These are phyloP conservation scores for Panzeria rudis DNA, from an alignment of 2,888 invertebrate species.

Conservation along the genomic window DNA sequence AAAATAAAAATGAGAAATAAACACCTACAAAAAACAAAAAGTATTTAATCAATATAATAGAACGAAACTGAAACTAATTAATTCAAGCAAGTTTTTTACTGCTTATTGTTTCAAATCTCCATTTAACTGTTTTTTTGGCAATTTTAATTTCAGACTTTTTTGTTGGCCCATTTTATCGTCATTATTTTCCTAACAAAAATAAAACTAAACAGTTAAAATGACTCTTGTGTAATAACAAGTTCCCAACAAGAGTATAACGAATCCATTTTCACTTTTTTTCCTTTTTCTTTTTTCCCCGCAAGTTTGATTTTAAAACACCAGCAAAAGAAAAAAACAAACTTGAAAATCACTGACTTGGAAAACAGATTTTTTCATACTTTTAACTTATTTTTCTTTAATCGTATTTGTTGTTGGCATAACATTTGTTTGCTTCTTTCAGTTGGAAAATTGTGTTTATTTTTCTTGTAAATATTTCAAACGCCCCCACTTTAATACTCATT, in stretches of 20 bases:
- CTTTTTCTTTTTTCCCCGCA: background rate
- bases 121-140: background rate
- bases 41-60: slow-evolving; percentile 24
- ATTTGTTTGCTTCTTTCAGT: slow-evolving; percentile 42
- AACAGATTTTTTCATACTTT: slow-evolving; percentile 29
- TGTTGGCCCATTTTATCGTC: background rate
- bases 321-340: slow-evolving; percentile 26
- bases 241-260: slow-evolving; percentile 66
- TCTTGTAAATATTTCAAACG: slow-evolving; percentile 31
- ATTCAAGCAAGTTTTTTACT: background rate
- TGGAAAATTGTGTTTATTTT: slow-evolving; percentile 46
- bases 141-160: background rate
- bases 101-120: slow-evolving; percentile 8
- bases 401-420: slow-evolving; percentile 44
- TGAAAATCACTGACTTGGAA: slow-evolving; percentile 58
- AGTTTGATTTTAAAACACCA: slow-evolving; percentile 3
- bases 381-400: slow-evolving; percentile 22
- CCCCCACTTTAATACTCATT: slow-evolving; percentile 39
- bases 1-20: too few species aligned
- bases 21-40: background rate
- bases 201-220: background rate
- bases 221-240: slow-evolving; percentile 42
- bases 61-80: slow-evolving; percentile 32
- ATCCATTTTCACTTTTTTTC: slow-evolving; percentile 59
- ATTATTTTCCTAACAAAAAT: background rate